Evolutionary conservation across 2,113 vertebrate genomes (phyloP), one percentile per base, ranked within the genome.

Genomic region (Caloenas nicobarica): DNA sequence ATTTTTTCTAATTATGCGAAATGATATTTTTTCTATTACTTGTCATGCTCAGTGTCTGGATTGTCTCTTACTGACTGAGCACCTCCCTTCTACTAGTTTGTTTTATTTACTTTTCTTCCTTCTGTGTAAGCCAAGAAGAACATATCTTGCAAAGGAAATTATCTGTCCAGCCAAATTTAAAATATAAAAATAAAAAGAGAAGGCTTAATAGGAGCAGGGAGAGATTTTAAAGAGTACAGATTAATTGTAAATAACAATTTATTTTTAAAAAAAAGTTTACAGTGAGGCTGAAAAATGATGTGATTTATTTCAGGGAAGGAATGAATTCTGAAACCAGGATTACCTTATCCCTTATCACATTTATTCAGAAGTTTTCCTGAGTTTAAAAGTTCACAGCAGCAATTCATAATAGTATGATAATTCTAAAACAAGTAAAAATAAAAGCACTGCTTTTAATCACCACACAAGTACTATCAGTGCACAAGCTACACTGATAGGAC

Each of bases 371-470:
- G 80, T 96, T 97, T 94, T 82, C 88, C 62, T 58, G 91, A 96
- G 98, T 98, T 98, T 98, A 98, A 97, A 98, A 98, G 98, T 98
- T 98, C 97, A 97, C 29, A 95, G 92, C 54, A 96, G 96, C 92
- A 91, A 97, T 98, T 97, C 89, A 92, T 96, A 97, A 96, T 25
- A 85, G 70, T 58, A 77, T 81, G n/a, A 61, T 91, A 92, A 40
- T 78, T 93, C 79, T 88, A 95, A 95, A 95, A 91, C 82, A 85
- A 96, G 87, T 58, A 60, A 94, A 96, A 95, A 89, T 38, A 91
- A 94, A 97, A 91, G 72, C 56, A 81, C 84, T 96, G 90, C 53
- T 98, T 98, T 97, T 95, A 97, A 96, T 96, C 97, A 97, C 44
- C 85, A 93, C 4, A 9, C 50, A 91, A 94, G 26, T 82, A 77